A percentile compares a stretch with the other conserved stretches of the same genome.
phyloP scores from a whole-genome alignment of 35 echinoderm and acorn worm genomes.

The Strongylocentrotus purpuratus region DNA sequence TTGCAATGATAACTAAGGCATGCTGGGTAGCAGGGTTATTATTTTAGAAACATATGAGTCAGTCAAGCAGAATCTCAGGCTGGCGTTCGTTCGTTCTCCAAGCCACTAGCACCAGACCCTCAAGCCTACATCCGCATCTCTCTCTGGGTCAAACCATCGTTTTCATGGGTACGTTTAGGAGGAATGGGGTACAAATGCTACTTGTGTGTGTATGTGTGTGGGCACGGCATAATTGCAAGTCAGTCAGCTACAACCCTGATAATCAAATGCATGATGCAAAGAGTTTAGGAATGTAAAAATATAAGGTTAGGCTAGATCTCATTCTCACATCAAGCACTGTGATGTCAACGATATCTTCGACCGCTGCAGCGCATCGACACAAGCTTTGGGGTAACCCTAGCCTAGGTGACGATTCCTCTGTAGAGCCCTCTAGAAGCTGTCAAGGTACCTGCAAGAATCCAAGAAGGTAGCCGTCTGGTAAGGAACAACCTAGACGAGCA shows the following conservation, averaged over 20 bases:
- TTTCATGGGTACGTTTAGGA: neutral
- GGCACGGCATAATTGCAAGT: neutral
- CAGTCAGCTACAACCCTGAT: neutral
- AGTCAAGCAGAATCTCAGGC: neutral
- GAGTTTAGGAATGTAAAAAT: neutral
- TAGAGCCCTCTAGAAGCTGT: neutral
- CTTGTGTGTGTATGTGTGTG: neutral
- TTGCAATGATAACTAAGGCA: constrained; percentile 40
- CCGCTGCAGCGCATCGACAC: neutral
- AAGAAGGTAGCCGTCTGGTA: neutral
- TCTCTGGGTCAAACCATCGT: neutral
- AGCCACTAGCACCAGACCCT: neutral
- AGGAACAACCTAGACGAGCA: neutral
- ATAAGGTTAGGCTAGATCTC: constrained; percentile 24
- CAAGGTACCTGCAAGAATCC: neutral
- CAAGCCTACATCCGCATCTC: neutral
- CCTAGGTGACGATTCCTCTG: neutral
- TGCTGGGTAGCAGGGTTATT: constrained; percentile 49
- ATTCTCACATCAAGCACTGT: constrained; percentile 41
- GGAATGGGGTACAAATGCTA: neutral
- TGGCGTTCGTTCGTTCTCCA: neutral
- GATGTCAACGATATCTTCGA: neutral
- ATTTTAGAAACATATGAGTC: neutral
- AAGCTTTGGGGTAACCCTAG: neutral
- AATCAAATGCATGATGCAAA: constrained; percentile 18